Evolutionary conservation across 2,113 vertebrate genomes (phyloP).

Genomic region (Brachypodius melanocephalos): DNA sequence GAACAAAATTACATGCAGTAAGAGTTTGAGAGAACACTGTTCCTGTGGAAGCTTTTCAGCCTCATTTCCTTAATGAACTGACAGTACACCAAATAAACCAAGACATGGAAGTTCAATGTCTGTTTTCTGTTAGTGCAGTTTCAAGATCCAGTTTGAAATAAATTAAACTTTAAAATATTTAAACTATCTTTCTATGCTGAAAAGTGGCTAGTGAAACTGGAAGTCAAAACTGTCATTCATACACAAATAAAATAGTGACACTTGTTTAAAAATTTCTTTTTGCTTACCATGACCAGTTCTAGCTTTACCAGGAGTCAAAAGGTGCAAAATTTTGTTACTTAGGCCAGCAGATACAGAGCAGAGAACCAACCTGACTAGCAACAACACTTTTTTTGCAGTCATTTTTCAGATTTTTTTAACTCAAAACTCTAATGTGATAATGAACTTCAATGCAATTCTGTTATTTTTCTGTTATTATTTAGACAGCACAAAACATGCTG

Average conservation of each 20-base stretch:
- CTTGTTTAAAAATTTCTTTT: background rate
- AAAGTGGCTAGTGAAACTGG: background rate
- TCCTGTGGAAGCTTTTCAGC: background rate
- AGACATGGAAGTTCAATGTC: background rate
- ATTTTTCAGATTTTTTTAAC: background rate
- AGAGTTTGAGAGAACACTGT: background rate
- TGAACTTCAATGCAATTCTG: background rate
- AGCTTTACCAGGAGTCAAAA: background rate
- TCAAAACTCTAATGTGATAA: background rate
- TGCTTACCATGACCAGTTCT: background rate
- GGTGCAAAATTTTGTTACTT: background rate
- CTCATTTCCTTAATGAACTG: background rate
- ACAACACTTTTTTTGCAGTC: background rate
- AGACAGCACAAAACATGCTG: background rate
- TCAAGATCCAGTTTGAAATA: background rate
- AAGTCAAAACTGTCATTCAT: background rate
- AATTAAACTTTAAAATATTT: background rate
- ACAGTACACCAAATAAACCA: background rate
- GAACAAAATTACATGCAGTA: background rate
- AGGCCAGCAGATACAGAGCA: background rate
- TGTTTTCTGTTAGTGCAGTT: background rate
- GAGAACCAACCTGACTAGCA: background rate
- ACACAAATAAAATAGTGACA: background rate
- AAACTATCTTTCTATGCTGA: background rate
- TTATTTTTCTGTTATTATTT: background rate